Percentiles rank a stretch among this genome's conserved stretches.
These are phyloP conservation scores for Mallotus villosus DNA, from an alignment of 2,797 vertebrate species.

Conservation along the genomic window DNA sequence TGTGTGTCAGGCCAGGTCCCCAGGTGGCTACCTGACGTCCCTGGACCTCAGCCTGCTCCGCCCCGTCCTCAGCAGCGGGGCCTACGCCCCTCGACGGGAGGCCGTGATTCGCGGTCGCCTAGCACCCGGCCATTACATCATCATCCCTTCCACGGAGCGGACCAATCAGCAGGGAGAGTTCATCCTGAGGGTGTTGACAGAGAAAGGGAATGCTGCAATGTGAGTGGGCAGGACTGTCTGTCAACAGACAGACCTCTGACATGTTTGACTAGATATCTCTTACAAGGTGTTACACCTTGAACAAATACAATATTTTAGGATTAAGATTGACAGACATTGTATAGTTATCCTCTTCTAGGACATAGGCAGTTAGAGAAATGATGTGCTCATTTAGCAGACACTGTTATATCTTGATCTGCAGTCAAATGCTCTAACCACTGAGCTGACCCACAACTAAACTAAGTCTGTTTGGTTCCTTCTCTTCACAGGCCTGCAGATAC, in stretches of 20 bases:
- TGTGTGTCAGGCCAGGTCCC: constrained; percentile 50
- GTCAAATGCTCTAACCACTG: constrained; percentile 67
- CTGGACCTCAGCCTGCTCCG: constrained; percentile 30
- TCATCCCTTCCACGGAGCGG: constrained; percentile 63
- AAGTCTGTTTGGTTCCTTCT: not conserved
- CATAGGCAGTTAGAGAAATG: not conserved
- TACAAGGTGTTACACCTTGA: too few relatives aligned
- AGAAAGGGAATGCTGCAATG: constrained; percentile 58
- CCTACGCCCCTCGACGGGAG: constrained; percentile 54
- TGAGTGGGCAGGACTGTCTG: constrained; percentile 50
- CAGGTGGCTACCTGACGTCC: constrained; percentile 37
- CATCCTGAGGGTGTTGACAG: constrained; percentile 71
- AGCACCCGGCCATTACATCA: constrained; percentile 70
- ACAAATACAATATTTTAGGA: not conserved
- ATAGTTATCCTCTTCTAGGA: not conserved
- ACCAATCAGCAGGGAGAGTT: constrained; percentile 69
- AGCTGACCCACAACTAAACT: too few relatives aligned
- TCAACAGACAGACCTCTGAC: too few relatives aligned
- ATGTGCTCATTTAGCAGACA: not conserved
- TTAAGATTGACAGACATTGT: not conserved
- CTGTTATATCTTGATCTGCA: constrained; percentile 66
- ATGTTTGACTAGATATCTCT: not conserved
- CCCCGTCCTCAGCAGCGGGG: constrained; percentile 32
- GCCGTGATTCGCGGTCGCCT: constrained; percentile 66
- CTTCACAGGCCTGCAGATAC: constrained; percentile 53